Evolutionary conservation across 92 coral and sea anemone genomes (phyloP), one percentile per base, ranked within the genome.

Genomic region (Palythoa caribaeorum): DNA sequence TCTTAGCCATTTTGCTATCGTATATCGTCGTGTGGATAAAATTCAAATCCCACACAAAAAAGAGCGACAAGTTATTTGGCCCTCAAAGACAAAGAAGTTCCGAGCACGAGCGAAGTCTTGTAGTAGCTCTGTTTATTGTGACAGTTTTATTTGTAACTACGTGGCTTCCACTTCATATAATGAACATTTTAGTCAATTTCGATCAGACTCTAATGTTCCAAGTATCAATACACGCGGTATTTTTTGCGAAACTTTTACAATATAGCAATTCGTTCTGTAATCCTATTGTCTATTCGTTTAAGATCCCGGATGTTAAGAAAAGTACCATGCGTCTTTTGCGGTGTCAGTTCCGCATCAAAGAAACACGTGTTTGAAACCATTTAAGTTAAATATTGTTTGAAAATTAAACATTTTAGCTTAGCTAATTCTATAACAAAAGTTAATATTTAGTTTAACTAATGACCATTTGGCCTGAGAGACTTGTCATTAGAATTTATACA

Each of bases 191-290:
- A 19, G 85, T 80, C 2, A 80, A 80, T 40, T 55, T 80, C 11
- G 52, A 80, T 39, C 21, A 19, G 39, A 63, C 55, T 11, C 48
- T 79, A 5, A 9, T 63, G 60, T 51, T 70, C 72, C 48, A 44
- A 1, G 73, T 80, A 15, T 62, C 85, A 39, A 68, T 80, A 7
- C 73, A 80, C n/a, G 74, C 17, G 6, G 85, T 80, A 57, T 80
- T 80, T 70, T 80, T 80, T 63, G 85, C 85, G 17, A 80, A 80
- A 39, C 40, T 80, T 50, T 68, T 80, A 12, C 85, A 80, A 57
- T 80, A 80, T 50, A 80, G 85, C 54, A 80, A 80, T 69, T 80
- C 85, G 57, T 80, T 80, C 39, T 80, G 63, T 62, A 80, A 80
- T 12, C 85, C 85, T 11, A 65, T 80, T 8, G 73, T 80, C 60